Evolutionary conservation across 2,797 vertebrate species (phyloP), one percentile per base, ranked within the genome.

Genomic region (Oryzias dopingdopingensis): DNA sequence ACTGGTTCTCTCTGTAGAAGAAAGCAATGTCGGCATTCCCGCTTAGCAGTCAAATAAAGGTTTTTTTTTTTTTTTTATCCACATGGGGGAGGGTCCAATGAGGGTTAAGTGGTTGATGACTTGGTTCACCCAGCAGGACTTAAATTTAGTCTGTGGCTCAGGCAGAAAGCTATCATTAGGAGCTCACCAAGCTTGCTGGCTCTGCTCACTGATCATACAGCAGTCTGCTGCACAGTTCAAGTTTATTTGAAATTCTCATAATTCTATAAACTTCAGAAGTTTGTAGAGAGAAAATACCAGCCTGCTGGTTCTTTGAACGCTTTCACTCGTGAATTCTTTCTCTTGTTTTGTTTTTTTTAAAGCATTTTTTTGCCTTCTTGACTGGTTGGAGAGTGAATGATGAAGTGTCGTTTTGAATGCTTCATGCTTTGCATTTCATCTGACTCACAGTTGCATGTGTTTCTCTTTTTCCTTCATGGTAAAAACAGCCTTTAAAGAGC

Each of bases 131-230:
- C 82, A 88, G 83, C 59, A 69, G 78, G 83, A 71, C 84, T 85
- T 79, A 80, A 86, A 89, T 60, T 88, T 88, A 88, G 87, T 86
- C 83, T 81, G 83, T 67, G 84, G 72, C 2, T 53, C 56, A 56
- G 72, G 79, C 69, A 80, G 72, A 85, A 71, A 84, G 85, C 85
- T 86, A 83, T 91, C 73, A 88, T 91, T 91, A 88, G 72, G 72
- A 81, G 65, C 86, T 90, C 72, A 75, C 71, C 80, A 73, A 76
- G 44, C 75, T 84, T 76, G 82, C 83, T 76, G 18, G 65, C 59
- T 32, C 77, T 65, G 52, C 57, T 46, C 69, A 15, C 62, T 71
- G 79, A 82, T 79, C 71, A 59, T 65, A 67, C 4, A 64, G 42
- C 50, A 49, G 70, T 50, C 59, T 72, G 66, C 57, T 14, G 62